Percentiles rank a stretch among this genome's conserved stretches.
Evolutionary conservation across 1,140 invertebrate genomes (phyloP).

Genomic region (Steinernema khuongi): DNA sequence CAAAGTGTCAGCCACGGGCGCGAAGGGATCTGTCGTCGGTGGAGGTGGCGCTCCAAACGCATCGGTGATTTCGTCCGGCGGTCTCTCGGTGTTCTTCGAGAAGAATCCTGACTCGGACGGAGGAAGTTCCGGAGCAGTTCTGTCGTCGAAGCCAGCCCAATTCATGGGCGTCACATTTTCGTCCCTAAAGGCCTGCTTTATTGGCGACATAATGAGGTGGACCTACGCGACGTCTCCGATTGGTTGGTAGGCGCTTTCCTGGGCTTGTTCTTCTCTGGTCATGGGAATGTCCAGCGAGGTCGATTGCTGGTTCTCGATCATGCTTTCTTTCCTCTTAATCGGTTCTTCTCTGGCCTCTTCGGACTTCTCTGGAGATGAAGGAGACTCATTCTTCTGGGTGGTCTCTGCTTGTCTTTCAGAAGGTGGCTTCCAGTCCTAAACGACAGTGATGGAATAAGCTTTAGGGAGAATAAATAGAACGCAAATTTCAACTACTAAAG

Average conservation of each 20-base stretch:
- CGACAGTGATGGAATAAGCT: constrained; percentile 15
- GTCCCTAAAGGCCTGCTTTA: background rate
- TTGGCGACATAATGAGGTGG: too few species aligned
- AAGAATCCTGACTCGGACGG: constrained; percentile 52
- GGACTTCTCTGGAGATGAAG: background rate
- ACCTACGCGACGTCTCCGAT: constrained; percentile 1
- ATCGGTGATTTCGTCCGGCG: constrained; percentile 14
- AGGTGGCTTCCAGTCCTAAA: constrained; percentile 39
- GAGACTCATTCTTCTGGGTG: background rate
- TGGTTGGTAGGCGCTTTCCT: constrained; percentile 21
- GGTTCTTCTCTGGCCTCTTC: constrained; percentile 4
- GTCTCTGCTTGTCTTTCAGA: constrained; percentile 16
- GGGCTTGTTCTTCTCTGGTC: constrained; percentile 21
- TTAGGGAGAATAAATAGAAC: constrained; percentile 37
- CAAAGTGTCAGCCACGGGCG: constrained; percentile 20
- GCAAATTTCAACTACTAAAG: too few species aligned
- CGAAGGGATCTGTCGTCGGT: constrained; percentile 38
- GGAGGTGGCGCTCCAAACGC: constrained; percentile 34
- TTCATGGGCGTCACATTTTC: constrained; percentile 17
- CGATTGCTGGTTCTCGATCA: constrained; percentile 25
- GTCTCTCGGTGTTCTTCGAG: constrained; percentile 25
- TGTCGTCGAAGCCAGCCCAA: constrained; percentile 49
- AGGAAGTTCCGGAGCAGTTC: constrained; percentile 32
- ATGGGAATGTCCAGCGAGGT: background rate
- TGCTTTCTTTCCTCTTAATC: constrained; percentile 3